Percentiles rank a stretch among this genome's conserved stretches.
Conservation (phyloP, 2,113 vertebrate species). For the Axis porcinus region DNA sequence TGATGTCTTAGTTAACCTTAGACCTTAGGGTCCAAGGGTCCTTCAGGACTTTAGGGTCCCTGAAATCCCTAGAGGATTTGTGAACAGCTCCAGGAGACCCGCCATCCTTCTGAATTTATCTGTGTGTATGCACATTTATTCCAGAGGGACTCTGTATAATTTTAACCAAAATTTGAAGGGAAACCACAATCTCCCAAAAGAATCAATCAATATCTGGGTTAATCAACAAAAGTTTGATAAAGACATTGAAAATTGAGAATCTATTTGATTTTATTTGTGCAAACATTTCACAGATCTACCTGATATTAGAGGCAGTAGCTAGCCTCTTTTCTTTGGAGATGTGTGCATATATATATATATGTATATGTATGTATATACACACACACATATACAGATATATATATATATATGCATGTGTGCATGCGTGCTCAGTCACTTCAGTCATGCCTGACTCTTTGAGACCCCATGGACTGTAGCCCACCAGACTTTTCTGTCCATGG, state of each 20-base stretch:
- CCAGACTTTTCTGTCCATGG: background rate
- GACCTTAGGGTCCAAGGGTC: background rate
- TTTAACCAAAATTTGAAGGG: background rate
- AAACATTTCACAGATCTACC: background rate
- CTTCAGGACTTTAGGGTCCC: background rate
- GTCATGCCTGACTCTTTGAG: background rate
- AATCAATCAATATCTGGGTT: background rate
- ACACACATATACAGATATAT: background rate
- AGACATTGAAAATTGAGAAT: background rate
- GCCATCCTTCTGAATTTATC: background rate
- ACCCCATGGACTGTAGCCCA: background rate
- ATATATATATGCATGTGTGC: accelerated
- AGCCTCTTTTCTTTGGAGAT: background rate
- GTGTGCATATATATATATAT: accelerated
- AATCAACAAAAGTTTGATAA: background rate
- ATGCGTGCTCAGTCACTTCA: background rate
- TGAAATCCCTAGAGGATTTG: background rate
- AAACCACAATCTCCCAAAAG: background rate
- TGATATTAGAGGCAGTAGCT: background rate
- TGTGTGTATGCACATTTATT: background rate
- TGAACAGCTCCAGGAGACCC: background rate
- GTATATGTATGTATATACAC: background rate
- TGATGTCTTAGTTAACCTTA: background rate
- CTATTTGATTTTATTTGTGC: background rate
- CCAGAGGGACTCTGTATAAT: background rate